Evolutionary conservation across 92 coral and sea anemone genomes (phyloP).

Genomic region (Heliopora coerulea): DNA sequence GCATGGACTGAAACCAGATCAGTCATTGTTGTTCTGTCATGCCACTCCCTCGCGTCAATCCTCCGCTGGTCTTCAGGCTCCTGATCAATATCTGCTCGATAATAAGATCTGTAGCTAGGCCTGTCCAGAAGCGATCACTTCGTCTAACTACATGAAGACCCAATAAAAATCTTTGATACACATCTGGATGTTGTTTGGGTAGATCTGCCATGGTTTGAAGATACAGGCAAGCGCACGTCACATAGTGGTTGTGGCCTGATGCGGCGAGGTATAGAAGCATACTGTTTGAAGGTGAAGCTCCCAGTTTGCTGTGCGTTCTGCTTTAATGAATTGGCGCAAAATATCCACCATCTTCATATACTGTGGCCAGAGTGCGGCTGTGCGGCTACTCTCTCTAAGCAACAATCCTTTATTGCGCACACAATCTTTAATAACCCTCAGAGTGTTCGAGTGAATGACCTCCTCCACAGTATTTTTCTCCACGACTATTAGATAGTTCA

Average conservation of each 20-base stretch:
- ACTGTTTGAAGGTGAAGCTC: constrained; percentile 42
- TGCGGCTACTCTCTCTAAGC: constrained; percentile 29
- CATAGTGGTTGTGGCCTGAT: constrained; percentile 28
- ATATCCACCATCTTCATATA: constrained; percentile 55
- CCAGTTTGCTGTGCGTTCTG: constrained; percentile 56
- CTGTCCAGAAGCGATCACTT: constrained; percentile 58
- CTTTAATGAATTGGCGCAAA: constrained; percentile 41
- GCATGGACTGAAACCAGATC: constrained; percentile 50
- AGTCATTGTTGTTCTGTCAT: constrained; percentile 45
- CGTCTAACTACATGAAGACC: constrained; percentile 50
- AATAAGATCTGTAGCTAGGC: constrained; percentile 46
- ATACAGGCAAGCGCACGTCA: constrained; percentile 6
- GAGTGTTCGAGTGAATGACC: too few species aligned
- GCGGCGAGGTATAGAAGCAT: constrained; percentile 35
- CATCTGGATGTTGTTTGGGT: constrained; percentile 31
- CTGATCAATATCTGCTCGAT: constrained; percentile 53
- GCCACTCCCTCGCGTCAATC: constrained; percentile 58
- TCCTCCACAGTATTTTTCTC: too few species aligned
- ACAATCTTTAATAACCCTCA: too few species aligned
- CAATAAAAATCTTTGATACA: constrained; percentile 17
- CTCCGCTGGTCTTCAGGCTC: constrained; percentile 52
- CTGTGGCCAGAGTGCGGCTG: constrained; percentile 56
- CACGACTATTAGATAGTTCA: too few species aligned
- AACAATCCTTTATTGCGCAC: too few species aligned
- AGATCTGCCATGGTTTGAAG: not conserved